Conservation (phyloP, 1,140 invertebrate genomes). For the Brachionus manjavacas region DNA sequence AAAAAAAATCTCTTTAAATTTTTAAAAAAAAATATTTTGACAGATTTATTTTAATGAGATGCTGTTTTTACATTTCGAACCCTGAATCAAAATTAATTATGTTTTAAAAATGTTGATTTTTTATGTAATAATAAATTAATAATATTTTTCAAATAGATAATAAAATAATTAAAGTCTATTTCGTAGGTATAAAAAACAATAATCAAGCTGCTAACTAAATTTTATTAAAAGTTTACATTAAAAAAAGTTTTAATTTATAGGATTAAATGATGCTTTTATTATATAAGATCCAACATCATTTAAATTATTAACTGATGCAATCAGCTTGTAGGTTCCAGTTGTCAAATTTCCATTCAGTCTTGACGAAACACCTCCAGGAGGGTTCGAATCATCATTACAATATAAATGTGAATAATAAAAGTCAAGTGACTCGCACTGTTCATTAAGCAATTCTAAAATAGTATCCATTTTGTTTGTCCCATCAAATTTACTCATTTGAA, state of each 20-base stretch:
- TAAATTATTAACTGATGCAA: neutral
- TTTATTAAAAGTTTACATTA: neutral
- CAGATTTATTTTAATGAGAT: too few relatives aligned
- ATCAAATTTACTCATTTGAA: conserved; percentile 12
- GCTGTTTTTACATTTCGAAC: too few relatives aligned
- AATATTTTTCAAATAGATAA: too few relatives aligned
- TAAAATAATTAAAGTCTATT: too few relatives aligned
- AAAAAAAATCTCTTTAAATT: too few relatives aligned
- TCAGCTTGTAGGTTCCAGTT: neutral
- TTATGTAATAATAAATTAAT: too few relatives aligned
- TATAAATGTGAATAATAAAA: neutral
- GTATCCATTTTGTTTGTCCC: conserved; percentile 1
- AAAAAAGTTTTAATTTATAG: neutral
- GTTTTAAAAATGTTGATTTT: too few relatives aligned
- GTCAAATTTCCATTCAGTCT: neutral
- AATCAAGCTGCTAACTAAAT: neutral
- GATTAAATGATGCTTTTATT: neutral
- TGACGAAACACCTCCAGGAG: neutral
- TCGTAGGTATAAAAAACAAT: neutral
- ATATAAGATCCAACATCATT: neutral
- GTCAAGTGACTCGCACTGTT: neutral
- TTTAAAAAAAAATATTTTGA: too few relatives aligned
- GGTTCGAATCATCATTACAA: conserved; percentile 4
- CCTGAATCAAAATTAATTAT: too few relatives aligned
- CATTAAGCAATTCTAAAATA: neutral